Percentiles rank a stretch among this genome's conserved stretches.
Evolutionary conservation across 2,113 vertebrate species (phyloP).

Genomic region (Rhinolophus sinicus): DNA sequence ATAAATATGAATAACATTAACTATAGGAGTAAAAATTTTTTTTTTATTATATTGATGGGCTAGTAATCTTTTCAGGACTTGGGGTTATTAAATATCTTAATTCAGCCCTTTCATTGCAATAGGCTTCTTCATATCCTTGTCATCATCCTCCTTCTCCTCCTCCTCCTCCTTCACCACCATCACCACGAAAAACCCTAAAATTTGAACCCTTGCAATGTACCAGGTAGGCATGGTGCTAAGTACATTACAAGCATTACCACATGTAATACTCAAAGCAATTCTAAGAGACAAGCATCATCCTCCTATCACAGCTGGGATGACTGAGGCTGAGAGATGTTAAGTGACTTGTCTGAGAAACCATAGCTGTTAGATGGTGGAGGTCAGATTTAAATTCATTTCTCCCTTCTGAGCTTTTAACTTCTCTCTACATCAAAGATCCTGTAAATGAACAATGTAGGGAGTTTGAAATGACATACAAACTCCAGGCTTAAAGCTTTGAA

Average conservation of each 20-base stretch:
- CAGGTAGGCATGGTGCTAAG: background rate
- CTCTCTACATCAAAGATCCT: background rate
- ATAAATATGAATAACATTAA: background rate
- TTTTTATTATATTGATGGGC: background rate
- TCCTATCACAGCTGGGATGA: background rate
- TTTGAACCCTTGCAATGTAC: background rate
- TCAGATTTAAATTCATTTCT: background rate
- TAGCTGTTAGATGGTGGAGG: background rate
- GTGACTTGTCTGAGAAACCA: background rate
- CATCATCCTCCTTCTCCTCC: background rate
- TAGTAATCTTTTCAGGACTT: background rate
- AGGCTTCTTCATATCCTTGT: background rate
- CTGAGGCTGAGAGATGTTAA: background rate
- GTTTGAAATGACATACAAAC: background rate
- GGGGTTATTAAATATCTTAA: background rate
- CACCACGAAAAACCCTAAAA: background rate
- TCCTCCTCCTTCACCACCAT: background rate
- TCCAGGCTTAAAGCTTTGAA: background rate
- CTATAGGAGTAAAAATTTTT: background rate
- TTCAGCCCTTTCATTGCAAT: background rate
- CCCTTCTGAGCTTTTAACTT: background rate
- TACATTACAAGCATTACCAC: background rate
- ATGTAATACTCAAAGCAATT: background rate
- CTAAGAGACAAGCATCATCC: background rate
- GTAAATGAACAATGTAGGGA: background rate